These are phyloP conservation scores for Leucopsar rothschildi DNA, from an alignment of 2,113 vertebrate genomes.

Conservation along the genomic window DNA sequence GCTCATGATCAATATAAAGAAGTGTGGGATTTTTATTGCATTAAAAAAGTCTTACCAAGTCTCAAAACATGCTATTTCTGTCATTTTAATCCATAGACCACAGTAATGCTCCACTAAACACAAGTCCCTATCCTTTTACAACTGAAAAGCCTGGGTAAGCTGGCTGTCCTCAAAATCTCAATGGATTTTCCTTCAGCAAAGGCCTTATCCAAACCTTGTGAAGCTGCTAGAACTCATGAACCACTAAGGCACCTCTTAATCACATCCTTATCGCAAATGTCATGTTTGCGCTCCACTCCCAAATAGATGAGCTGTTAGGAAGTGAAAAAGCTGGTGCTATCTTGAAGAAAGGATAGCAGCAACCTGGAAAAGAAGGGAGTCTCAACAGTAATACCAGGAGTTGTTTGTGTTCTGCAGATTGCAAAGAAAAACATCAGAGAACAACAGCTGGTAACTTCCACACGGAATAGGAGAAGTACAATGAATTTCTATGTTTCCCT, in stretches of 20 bases:
- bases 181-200: constrained; percentile 23
- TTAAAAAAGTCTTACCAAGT: neutral
- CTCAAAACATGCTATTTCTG: neutral
- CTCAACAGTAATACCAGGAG: neutral
- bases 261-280: constrained; percentile 52
- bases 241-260: constrained; percentile 47
- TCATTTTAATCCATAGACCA: neutral
- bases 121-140: neutral
- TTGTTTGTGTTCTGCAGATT: neutral
- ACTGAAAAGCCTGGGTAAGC: neutral
- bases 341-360: constrained; percentile 41
- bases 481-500: neutral
- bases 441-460: neutral
- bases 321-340: constrained; percentile 49
- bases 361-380: constrained; percentile 1
- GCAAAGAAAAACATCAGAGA: neutral
- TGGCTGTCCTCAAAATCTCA: neutral
- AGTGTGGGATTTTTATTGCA: neutral
- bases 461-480: neutral
- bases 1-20: neutral
- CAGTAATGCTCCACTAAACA: neutral
- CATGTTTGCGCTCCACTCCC: constrained; percentile 35
- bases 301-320: constrained; percentile 64
- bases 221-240: constrained; percentile 54
- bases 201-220: constrained; percentile 9